Evolutionary conservation across 2,888 invertebrate genomes (phyloP).

Genomic region (Acleris emargana): DNA sequence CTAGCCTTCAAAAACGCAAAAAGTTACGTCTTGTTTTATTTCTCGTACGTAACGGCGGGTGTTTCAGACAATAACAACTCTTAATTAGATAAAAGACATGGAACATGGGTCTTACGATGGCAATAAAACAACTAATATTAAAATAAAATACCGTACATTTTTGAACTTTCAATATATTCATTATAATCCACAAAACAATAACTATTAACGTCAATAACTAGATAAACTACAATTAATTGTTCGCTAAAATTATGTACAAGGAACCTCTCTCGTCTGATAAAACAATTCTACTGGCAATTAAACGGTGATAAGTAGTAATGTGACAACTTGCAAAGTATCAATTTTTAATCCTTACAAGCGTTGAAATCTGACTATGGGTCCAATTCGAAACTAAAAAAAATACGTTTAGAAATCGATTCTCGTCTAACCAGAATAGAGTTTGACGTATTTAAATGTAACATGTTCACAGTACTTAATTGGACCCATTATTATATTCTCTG

Average conservation of each 20-base stretch:
- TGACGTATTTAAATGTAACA: no score
- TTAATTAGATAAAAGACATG: constrained; percentile 2
- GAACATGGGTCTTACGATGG: neutral
- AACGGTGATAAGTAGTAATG: neutral
- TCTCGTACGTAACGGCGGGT: no score
- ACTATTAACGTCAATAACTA: constrained; percentile 68
- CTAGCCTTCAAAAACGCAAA: no score
- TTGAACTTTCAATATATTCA: constrained; percentile 81
- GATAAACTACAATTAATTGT: constrained; percentile 54
- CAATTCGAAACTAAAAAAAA: no score
- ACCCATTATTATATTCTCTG: no score
- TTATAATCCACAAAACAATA: constrained; percentile 79
- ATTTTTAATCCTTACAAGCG: neutral
- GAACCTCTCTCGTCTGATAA: constrained; percentile 33
- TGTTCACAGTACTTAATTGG: no score
- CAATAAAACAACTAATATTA: constrained; percentile 4
- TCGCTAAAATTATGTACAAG: constrained; percentile 73
- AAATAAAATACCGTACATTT: constrained; percentile 50
- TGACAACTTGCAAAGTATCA: neutral
- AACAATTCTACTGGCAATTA: constrained; percentile 27
- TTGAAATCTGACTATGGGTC: no score
- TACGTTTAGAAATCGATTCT: no score
- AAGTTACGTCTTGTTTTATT: no score
- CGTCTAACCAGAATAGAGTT: no score
- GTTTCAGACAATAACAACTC: neutral